These are phyloP conservation scores for Drosophila albomicans DNA, from an alignment of 1,140 invertebrate species.

Conservation along the genomic window DNA sequence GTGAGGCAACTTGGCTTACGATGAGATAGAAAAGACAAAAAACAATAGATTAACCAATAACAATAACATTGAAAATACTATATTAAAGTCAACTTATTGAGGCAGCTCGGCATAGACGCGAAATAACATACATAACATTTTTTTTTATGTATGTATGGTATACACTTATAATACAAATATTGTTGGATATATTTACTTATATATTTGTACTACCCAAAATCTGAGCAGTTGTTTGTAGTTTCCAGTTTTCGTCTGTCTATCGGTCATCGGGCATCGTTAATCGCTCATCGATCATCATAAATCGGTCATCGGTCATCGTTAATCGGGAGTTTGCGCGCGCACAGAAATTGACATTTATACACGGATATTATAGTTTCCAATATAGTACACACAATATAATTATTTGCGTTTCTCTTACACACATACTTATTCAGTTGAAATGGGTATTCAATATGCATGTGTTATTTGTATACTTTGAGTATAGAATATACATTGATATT, in stretches of 20 bases:
- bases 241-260: not conserved
- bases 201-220: constrained; percentile 1
- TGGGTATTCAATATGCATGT: not conserved
- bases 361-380: constrained; percentile 44
- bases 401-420: not conserved
- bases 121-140: constrained; percentile 42
- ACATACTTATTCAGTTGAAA: constrained; percentile 9
- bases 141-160: constrained; percentile 36
- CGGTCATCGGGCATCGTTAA: not conserved
- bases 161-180: constrained; percentile 45
- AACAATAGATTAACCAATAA: constrained; percentile 18
- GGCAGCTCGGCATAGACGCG: constrained; percentile 78
- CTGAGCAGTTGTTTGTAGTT: constrained; percentile 2
- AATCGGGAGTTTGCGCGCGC: constrained; percentile 37
- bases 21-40: constrained; percentile 4
- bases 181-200: constrained; percentile 26
- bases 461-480: constrained; percentile 12
- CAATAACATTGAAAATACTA: constrained; percentile 33
- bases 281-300: not conserved
- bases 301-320: constrained; percentile 10
- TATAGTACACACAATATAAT: constrained; percentile 22
- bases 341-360: constrained; percentile 76
- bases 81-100: constrained; percentile 65
- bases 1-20: constrained; percentile 27
- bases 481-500: constrained; percentile 30